Evolutionary conservation across 2,888 invertebrate species (phyloP).

Genomic region (Cephus nigrinus): DNA sequence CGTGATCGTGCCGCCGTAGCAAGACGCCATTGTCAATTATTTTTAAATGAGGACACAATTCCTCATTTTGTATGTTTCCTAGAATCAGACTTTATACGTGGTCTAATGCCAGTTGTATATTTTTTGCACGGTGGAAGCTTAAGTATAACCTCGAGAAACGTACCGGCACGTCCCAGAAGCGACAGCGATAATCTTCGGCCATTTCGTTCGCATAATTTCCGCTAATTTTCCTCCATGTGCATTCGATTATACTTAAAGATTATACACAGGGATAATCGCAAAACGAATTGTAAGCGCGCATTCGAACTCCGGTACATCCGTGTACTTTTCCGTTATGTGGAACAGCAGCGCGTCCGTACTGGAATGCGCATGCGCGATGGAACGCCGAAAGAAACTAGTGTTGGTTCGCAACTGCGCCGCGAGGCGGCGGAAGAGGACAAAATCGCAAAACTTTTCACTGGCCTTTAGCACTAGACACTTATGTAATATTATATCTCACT

Average conservation of each 20-base stretch:
- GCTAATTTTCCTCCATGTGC: background rate
- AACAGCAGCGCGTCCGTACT: background rate
- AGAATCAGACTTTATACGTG: constrained; percentile 36
- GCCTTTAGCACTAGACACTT: background rate
- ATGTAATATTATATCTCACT: background rate
- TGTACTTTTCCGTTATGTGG: background rate
- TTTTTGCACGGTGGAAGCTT: background rate
- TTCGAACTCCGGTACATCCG: background rate
- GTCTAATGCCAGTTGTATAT: constrained; percentile 64
- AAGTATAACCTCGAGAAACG: background rate
- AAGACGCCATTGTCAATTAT: constrained; percentile 1
- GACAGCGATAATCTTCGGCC: background rate
- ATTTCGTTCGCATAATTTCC: background rate
- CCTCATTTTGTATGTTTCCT: constrained; percentile 8
- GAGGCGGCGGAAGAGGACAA: background rate
- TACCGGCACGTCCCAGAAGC: background rate
- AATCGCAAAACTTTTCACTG: background rate
- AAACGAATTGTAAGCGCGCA: background rate
- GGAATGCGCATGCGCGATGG: background rate
- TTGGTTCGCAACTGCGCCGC: background rate
- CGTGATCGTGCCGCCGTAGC: constrained; percentile 5
- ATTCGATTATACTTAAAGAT: background rate
- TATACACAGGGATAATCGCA: background rate
- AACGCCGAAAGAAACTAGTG: background rate
- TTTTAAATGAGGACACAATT: background rate